Percentiles rank a stretch among this genome's conserved stretches.
Evolutionary conservation across 2,888 invertebrate species (phyloP).

Genomic region (Pomacea canaliculata): DNA sequence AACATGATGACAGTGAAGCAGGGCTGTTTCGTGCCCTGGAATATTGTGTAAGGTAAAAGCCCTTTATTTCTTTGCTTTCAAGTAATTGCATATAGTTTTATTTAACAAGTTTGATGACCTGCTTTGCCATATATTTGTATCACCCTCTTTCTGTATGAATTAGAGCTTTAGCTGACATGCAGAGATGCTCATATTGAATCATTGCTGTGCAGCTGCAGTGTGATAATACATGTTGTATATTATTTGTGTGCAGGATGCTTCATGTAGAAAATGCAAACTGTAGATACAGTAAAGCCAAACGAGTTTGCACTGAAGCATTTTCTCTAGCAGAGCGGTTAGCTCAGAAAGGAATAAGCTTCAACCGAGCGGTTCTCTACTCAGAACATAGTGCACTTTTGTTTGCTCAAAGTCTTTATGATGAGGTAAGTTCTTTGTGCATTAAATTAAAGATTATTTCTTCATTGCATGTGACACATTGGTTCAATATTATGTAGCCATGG

Average conservation of each 20-base stretch:
- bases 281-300: slow-evolving; percentile 82
- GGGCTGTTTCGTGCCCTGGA: slow-evolving; percentile 81
- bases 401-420: slow-evolving; percentile 86
- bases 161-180: neutral
- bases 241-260: slow-evolving; percentile 76
- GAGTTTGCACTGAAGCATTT: slow-evolving; percentile 78
- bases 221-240: too few relatives aligned
- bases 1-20: slow-evolving; percentile 63
- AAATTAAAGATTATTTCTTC: too few relatives aligned
- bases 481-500: neutral
- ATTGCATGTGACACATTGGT: too few relatives aligned
- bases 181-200: neutral
- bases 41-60: slow-evolving; percentile 84
- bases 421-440: slow-evolving; percentile 73
- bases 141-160: neutral
- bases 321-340: slow-evolving; percentile 73
- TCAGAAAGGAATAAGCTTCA: slow-evolving; percentile 70
- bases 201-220: too few relatives aligned
- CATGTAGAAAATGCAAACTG: slow-evolving; percentile 87
- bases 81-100: neutral
- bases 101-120: neutral
- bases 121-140: too few relatives aligned
- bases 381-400: slow-evolving; percentile 87
- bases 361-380: slow-evolving; percentile 81
- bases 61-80: neutral